Percentiles rank a stretch among this genome's conserved stretches.
phyloP scores from a whole-genome alignment of 2,113 vertebrate genomes.

The Pseudonaja textilis region DNA sequence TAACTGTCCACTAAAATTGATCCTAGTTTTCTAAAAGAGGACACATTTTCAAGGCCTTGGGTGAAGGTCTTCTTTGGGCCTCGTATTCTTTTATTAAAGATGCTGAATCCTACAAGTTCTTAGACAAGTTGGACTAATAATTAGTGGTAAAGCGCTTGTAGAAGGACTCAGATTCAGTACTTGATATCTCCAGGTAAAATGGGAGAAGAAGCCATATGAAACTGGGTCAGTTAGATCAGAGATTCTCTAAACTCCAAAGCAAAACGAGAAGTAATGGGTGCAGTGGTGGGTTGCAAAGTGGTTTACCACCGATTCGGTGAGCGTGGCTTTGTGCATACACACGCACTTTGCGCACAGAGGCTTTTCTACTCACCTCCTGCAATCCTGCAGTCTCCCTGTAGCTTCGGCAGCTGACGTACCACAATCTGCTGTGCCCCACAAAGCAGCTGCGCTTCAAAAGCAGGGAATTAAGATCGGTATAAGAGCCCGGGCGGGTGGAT shows the following conservation, averaged over 20 bases:
- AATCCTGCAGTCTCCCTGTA: no score
- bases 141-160: background rate
- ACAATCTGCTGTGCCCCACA: no score
- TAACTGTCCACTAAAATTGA: background rate
- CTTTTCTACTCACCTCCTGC: no score
- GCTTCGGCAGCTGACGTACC: no score
- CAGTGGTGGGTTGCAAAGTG: no score
- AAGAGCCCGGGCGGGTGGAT: no score
- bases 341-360: no score
- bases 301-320: no score
- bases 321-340: no score
- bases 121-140: background rate
- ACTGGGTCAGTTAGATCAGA: background rate
- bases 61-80: background rate
- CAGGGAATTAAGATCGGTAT: no score
- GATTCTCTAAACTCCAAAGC: background rate
- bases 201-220: background rate
- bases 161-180: background rate
- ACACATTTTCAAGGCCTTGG: background rate
- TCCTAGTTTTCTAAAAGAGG: background rate
- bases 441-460: no score
- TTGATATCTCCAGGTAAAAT: background rate
- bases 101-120: background rate
- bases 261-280: background rate
- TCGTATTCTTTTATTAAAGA: background rate